Conservation (phyloP, 2,113 vertebrate genomes). For the Notechis scutatus region DNA sequence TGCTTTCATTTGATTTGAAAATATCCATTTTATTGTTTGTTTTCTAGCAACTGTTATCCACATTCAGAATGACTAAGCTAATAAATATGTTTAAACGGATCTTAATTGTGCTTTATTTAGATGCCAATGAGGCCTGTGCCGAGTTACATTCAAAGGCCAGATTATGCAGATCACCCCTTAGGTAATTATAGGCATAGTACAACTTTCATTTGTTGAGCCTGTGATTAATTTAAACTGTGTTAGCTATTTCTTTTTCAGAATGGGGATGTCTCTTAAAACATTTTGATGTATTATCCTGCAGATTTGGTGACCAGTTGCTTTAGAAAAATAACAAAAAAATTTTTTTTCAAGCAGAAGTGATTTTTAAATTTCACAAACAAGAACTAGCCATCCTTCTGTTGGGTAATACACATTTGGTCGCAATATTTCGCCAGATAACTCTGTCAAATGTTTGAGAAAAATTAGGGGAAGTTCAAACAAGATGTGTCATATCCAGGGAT, state of each 20-base stretch:
- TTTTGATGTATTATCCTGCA: neutral
- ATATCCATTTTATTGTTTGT: neutral
- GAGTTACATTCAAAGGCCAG: slow-evolving; percentile 92
- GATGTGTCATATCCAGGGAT: neutral
- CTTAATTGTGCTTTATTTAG: slow-evolving; percentile 66
- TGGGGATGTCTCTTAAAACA: neutral
- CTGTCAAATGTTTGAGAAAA: neutral
- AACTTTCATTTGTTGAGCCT: neutral
- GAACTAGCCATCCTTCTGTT: neutral
- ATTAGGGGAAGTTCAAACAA: neutral
- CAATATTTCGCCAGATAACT: neutral
- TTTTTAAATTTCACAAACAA: neutral
- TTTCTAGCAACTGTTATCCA: neutral
- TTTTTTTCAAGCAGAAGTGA: neutral
- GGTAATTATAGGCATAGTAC: slow-evolving; percentile 73
- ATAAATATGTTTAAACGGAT: neutral
- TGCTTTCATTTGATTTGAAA: neutral
- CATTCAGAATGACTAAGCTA: neutral
- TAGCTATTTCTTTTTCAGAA: slow-evolving; percentile 5
- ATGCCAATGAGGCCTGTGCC: slow-evolving; percentile 90
- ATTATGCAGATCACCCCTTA: slow-evolving; percentile 97
- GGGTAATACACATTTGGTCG: neutral
- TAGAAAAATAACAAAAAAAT: neutral
- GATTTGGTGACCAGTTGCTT: neutral
- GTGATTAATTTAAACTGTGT: slow-evolving; percentile 11